These are phyloP conservation scores for Chelon auratus DNA, from an alignment of 2,797 vertebrate genomes.

Conservation along the genomic window DNA sequence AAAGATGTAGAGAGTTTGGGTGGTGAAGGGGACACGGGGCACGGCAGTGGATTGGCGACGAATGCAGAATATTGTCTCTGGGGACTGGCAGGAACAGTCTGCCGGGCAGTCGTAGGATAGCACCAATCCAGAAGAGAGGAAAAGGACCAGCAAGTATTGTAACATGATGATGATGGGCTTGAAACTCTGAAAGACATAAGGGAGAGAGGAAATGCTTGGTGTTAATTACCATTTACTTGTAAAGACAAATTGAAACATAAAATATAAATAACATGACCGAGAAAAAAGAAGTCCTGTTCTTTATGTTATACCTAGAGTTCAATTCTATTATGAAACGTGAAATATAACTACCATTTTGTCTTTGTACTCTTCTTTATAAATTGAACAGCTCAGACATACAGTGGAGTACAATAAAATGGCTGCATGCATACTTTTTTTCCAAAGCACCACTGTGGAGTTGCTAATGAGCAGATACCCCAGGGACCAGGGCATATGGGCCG, in stretches of 20 bases:
- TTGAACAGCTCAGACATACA: neutral
- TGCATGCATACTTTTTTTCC: neutral
- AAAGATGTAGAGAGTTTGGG: conserved; percentile 88
- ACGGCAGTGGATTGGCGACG: conserved; percentile 80
- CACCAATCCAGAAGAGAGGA: conserved; percentile 65
- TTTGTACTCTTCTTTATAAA: too few species aligned
- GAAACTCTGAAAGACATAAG: conserved; percentile 62
- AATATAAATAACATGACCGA: neutral
- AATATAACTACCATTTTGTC: neutral
- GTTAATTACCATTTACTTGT: conserved; percentile 10
- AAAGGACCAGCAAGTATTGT: conserved; percentile 61
- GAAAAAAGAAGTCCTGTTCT: neutral
- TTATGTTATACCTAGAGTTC: neutral
- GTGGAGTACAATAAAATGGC: neutral
- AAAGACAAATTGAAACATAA: neutral
- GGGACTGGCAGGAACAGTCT: conserved; percentile 84
- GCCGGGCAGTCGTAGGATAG: conserved; percentile 84
- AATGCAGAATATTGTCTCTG: conserved; percentile 86
- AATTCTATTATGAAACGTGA: neutral
- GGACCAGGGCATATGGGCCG: conserved; percentile 39
- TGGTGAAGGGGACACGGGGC: conserved; percentile 86
- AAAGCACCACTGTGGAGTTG: conserved; percentile 12
- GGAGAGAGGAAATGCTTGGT: conserved; percentile 14
- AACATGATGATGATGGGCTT: conserved; percentile 63
- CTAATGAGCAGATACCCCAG: conserved; percentile 35